Percentiles rank a stretch among this genome's conserved stretches.
Evolutionary conservation across 1,140 invertebrate genomes (phyloP).

Genomic region (Scylla paramamosain): DNA sequence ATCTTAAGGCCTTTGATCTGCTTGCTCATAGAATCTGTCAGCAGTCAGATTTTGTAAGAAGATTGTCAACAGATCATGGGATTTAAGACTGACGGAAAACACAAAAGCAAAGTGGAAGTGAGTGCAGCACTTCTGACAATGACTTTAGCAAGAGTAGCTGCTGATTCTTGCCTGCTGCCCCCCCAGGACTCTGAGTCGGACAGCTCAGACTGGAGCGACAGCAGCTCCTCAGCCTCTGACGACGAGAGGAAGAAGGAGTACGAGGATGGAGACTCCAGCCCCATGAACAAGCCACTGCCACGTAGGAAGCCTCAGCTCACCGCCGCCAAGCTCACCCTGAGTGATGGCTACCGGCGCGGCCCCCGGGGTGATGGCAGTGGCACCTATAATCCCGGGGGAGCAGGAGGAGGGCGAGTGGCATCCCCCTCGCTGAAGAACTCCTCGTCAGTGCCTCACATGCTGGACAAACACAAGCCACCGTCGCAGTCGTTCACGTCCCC

Average conservation of each 20-base stretch:
- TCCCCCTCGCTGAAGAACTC: constrained; percentile 49
- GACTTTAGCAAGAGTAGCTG: no score
- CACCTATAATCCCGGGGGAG: background rate
- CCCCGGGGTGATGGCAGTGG: constrained; percentile 30
- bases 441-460: background rate
- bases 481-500: constrained; percentile 59
- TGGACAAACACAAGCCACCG: constrained; percentile 44
- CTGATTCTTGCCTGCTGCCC: background rate
- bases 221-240: constrained; percentile 74
- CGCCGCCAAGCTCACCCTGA: constrained; percentile 70
- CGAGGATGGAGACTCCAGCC: constrained; percentile 71
- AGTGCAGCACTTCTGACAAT: no score
- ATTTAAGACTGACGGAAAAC: no score
- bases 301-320: constrained; percentile 76
- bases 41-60: no score
- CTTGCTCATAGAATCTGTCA: no score
- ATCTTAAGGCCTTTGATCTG: no score
- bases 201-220: constrained; percentile 73
- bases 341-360: constrained; percentile 60
- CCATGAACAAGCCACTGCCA: constrained; percentile 76
- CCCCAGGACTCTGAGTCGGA: constrained; percentile 74
- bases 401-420: background rate
- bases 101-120: no score
- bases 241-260: constrained; percentile 74
- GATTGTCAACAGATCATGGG: no score